Base-by-base conservation (phyloP, 2,797 vertebrate species). In the Pipistrellus pipistrellus region DNA sequence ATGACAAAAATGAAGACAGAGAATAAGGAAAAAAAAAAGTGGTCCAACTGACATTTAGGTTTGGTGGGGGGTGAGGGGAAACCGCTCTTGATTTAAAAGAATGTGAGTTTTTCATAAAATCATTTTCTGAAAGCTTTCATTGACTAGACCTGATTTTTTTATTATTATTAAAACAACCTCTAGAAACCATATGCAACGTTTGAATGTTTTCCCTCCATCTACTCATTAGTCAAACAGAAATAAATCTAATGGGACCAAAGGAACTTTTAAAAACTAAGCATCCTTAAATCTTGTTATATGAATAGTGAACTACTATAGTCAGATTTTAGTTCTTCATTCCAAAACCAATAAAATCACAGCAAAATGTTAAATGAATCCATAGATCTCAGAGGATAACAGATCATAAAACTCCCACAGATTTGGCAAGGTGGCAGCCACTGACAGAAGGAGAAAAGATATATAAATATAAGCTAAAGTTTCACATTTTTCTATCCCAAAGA, bases 371-470 rank as follows among this genome's bases (percentile, higher is more conserved):
- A 95, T 86, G 90, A 95, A 95, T 96, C 64, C 69, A 73, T 86
- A 90, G 94, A 94, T 96, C 95, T 96, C 95, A 82, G 85, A 96
- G 95, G 84, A 95, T 86, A 96, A 90, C 96, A 96, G 91, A 95
- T 96, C 94, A 96, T 97, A 96, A 97, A 97, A 97, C 90, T 95
- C 94, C 93, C 91, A 96, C 94, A 71, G 81, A 96, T 95, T 95
- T 96, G 96, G 96, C 95, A 96, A 90, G 64, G 51, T 91, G 48
- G 90, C 66, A 93, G 75, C 86, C 94, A 90, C 95, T 95, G 93
- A 96, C 94, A 96, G 94, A 89, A 97, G 93, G 89, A 95, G 85
- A 94, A 97, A 93, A 95, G 62, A 92, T 90, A 93, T 72, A 96
- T 95, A 96, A 97, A 97, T 90, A 96, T 55, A 95, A 46, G 90